These are phyloP conservation scores for Oxyruncus cristatus DNA, from an alignment of 2,113 vertebrate species.

Conservation along the genomic window DNA sequence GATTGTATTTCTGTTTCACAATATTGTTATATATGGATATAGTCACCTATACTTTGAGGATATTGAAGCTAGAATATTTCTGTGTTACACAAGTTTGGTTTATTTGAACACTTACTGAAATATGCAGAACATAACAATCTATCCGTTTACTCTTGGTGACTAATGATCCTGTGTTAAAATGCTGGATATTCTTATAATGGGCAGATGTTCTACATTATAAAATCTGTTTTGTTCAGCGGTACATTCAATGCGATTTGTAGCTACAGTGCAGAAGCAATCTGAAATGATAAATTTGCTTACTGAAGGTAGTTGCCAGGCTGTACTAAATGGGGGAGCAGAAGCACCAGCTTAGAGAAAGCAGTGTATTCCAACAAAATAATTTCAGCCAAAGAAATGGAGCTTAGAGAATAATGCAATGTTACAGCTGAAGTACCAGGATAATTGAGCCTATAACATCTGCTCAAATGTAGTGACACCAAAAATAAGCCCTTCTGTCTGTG, in stretches of 20 bases:
- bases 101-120: background rate
- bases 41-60: background rate
- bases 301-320: background rate
- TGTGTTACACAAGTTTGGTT: background rate
- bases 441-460: constrained; percentile 22
- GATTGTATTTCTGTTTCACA: background rate
- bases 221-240: background rate
- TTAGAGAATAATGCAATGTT: background rate
- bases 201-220: background rate
- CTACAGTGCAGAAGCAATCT: background rate
- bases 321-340: background rate
- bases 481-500: background rate
- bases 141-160: background rate
- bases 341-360: background rate
- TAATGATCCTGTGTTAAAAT: background rate
- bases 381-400: background rate
- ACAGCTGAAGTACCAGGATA: background rate
- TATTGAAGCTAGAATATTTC: background rate
- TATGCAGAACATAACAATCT: background rate
- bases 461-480: constrained; percentile 5
- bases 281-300: constrained; percentile 10
- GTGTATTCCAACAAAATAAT: background rate
- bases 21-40: background rate
- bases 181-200: background rate
- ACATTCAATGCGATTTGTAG: background rate